Evolutionary conservation across 2,113 vertebrate genomes (phyloP).

Genomic region (Lepisosteus oculatus): DNA sequence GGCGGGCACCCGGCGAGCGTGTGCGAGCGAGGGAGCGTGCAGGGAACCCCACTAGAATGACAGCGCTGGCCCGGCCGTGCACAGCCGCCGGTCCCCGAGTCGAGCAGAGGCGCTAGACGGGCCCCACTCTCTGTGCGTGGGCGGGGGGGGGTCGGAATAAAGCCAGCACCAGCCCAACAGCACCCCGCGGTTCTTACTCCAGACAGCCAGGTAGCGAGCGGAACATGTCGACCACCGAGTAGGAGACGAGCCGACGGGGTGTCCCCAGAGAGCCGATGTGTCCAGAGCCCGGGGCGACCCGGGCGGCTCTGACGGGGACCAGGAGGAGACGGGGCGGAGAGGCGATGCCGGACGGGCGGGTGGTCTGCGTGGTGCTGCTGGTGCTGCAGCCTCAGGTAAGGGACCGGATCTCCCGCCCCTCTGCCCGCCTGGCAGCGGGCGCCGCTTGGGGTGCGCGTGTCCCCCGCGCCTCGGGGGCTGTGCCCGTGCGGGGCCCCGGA

Average conservation of each 20-base stretch:
- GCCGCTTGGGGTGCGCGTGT: not conserved
- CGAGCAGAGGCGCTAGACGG: too few species aligned
- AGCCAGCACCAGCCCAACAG: not conserved
- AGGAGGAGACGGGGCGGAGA: not conserved
- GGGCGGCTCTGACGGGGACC: too few species aligned
- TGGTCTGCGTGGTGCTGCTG: not conserved
- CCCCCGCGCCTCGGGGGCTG: too few species aligned
- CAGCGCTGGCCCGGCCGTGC: not conserved
- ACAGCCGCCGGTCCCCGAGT: not conserved
- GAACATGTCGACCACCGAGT: too few species aligned
- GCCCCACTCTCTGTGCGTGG: not conserved
- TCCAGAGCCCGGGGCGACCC: too few species aligned
- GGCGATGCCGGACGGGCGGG: not conserved
- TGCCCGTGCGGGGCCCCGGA: too few species aligned
- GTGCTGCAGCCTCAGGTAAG: not conserved
- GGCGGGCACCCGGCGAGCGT: slow-evolving; percentile 18
- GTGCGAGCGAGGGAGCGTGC: slow-evolving; percentile 28
- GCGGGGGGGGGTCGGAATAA: not conserved
- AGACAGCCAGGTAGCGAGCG: too few species aligned
- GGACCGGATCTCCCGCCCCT: not conserved
- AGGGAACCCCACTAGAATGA: slow-evolving; percentile 3
- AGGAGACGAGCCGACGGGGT: too few species aligned
- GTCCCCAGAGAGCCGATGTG: too few species aligned
- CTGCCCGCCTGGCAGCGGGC: not conserved
- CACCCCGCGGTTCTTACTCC: too few species aligned